Base-by-base conservation (phyloP, 2,888 invertebrate genomes). In the Cataglyphis livida region DNA sequence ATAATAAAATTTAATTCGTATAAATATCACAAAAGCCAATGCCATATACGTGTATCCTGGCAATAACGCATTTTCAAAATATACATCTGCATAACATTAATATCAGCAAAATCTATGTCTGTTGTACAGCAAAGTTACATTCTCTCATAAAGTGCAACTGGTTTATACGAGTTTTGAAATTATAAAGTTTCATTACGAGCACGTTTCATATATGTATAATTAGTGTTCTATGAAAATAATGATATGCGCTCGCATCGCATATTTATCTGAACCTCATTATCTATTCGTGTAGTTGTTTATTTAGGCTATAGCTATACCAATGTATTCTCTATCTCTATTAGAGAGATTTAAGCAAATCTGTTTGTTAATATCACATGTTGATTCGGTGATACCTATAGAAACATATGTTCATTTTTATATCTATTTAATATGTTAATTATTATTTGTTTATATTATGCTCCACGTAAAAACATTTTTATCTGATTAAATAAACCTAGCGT, bases 151-250 rank as follows among this genome's bases (percentile, higher is more conserved):
- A 68, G 41, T 15, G 2, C 28, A 41, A 48, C n/a, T 41, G 18
- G 28, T 9, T 12, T 41, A 61, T 54, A 18, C 28, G 38, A 68
- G 70, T 57, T 76, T 54, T 0, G 10, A 4, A 54, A 70, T 70
- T 76, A 68, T 28, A 41, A 70, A 76, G 71, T 76, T 70, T 28
- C 32, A 57, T 76, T 41, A 66, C 9, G n/a, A 28, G 35, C 35
- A 35, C 35, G 64, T 75, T 35, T 76, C 28, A 54, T 38, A 38
- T 25, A 35, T 65, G 18, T 12, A 12, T 25, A 28, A 9, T 35
- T 18, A 32, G 15, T 75, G 3, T 48, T 35, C 12, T 35, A 35
- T 75, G 64, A 75, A 64, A 35, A 74, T 64, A 59, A 51, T 35
- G 18, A 25, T 38, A 35, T 9, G 32, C 7, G 44, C 28, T 32